These are phyloP conservation scores for Gopherus flavomarginatus DNA, from an alignment of 2,113 vertebrate species.

Conservation along the genomic window DNA sequence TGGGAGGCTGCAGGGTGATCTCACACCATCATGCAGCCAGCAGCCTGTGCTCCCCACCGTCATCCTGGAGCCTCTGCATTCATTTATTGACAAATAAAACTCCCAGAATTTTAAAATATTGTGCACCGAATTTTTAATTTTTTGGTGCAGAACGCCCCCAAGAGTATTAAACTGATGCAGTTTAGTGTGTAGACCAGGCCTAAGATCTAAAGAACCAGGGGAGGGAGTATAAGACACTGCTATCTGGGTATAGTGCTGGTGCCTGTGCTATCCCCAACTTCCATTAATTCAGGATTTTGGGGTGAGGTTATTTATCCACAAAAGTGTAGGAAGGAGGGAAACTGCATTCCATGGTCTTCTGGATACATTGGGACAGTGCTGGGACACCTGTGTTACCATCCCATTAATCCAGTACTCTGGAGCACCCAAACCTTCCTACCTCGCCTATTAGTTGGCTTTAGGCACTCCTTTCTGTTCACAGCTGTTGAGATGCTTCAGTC, in stretches of 20 bases:
- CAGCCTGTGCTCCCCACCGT: too few species aligned
- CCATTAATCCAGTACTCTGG: not conserved
- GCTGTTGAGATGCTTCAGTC: not conserved
- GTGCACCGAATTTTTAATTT: too few species aligned
- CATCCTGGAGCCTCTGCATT: too few species aligned
- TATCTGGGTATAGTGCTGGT: not conserved
- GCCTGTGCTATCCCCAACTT: rapidly evolving
- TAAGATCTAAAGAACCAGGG: not conserved
- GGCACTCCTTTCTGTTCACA: not conserved
- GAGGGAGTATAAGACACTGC: not conserved
- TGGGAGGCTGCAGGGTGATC: too few species aligned
- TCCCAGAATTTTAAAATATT: too few species aligned
- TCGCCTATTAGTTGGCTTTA: not conserved
- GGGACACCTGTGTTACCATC: not conserved
- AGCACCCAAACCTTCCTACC: not conserved
- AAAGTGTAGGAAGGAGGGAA: not conserved
- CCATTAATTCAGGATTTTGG: not conserved
- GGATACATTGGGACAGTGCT: not conserved
- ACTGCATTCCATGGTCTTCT: not conserved
- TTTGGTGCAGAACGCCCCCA: too few species aligned
- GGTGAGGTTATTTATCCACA: not conserved
- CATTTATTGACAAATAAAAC: too few species aligned
- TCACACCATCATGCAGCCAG: too few species aligned
- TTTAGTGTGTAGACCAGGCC: not conserved
- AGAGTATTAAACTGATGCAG: not conserved